Base-by-base conservation (phyloP, 2,888 invertebrate genomes). In the Nebria salina region DNA sequence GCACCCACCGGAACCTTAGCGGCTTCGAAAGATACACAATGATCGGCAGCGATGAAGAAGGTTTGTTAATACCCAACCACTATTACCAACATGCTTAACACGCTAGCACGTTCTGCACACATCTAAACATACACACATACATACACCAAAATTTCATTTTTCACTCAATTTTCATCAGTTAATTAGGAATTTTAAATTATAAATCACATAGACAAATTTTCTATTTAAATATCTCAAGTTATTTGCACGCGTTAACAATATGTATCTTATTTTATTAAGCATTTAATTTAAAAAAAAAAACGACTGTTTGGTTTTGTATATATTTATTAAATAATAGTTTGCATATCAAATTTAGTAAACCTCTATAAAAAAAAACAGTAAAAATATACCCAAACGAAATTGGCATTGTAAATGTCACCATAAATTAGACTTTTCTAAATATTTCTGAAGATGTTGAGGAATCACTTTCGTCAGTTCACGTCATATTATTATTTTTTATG, bases 21-120 rank as follows among this genome's bases (percentile, higher is more conserved):
- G 97, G 97, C 65, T 98, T 96, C 89, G 96, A 97, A 83, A 92
- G 98, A 82, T 98, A 98, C 90, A 93, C 95, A 84, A 98, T 99
- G 98, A 95, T 98, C 84, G 98, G 98, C 72, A 97, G 95, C 86
- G 97, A 97, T 87, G 97, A 96, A 89, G 97, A 97, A 92, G 98
- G 98, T 94, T 88, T 90, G 91, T 87, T 42, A 26, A 54, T 54
- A 13, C 11, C 54, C 54, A 54, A 2, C 54, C 13, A 6, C 68
- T 1, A 11, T 9, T 68, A 68, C 9, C 13, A 68, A 25, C 68
- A 1, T 65, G 65, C 4, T 34, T 34, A 34, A 34, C 25, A 70
- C 70, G 26, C 34, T 26, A 34, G n/a, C 34, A 70, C 34, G 34
- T 70, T 20, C 66, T 66, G 66, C 66, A 25, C 66, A 66, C 70